phyloP scores from a whole-genome alignment of 2,113 vertebrate species.

The Pangasianodon hypophthalmus region DNA sequence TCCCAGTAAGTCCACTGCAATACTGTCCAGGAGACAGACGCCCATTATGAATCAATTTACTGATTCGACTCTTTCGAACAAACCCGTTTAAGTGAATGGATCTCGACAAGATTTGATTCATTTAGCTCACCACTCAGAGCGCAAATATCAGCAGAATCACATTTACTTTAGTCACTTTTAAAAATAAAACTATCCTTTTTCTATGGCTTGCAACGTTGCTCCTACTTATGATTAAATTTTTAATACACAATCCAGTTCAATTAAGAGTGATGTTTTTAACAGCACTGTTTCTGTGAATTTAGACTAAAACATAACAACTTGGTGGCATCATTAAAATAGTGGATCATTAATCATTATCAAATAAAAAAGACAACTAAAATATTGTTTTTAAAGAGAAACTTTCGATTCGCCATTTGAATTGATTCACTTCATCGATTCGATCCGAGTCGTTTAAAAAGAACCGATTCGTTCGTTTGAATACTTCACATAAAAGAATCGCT shows the following conservation, averaged over 20 bases:
- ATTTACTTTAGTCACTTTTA: background rate
- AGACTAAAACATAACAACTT: background rate
- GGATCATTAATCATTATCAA: no score
- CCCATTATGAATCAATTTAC: background rate
- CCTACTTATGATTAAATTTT: background rate
- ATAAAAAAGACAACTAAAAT: no score
- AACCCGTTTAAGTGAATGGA: background rate
- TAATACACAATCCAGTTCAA: background rate
- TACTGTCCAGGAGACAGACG: background rate
- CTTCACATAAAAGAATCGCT: background rate
- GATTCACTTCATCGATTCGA: background rate
- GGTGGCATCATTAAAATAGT: background rate
- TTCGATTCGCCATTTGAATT: background rate
- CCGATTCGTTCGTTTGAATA: background rate
- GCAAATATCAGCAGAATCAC: background rate
- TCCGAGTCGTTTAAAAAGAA: background rate
- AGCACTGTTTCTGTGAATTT: background rate
- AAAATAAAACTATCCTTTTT: background rate
- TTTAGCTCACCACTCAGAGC: background rate
- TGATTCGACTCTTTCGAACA: background rate
- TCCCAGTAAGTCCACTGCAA: background rate
- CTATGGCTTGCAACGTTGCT: background rate
- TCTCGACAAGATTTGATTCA: background rate
- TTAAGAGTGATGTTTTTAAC: background rate
- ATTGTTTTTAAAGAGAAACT: background rate